These are phyloP conservation scores for Rhizomys pruinosus DNA, from an alignment of 2,113 vertebrate genomes.

Conservation along the genomic window DNA sequence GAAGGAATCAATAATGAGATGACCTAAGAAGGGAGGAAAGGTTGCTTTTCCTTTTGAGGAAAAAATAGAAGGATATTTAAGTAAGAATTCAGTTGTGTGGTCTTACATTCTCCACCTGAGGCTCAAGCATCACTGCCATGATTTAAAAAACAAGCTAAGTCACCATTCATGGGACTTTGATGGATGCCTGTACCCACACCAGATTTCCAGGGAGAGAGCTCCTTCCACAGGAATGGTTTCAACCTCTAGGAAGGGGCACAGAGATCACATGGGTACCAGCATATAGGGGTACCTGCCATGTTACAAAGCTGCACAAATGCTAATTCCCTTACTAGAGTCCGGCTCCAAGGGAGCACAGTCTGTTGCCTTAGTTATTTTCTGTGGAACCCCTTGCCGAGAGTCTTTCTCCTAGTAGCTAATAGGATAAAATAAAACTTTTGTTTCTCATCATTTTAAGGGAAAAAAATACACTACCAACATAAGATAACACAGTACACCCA, in stretches of 20 bases:
- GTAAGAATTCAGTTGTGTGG: not conserved
- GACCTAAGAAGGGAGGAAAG: not conserved
- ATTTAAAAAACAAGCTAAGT: no score
- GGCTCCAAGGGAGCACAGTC: not conserved
- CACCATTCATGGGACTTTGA: not conserved
- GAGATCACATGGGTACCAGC: not conserved
- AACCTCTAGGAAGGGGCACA: not conserved
- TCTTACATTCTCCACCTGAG: not conserved
- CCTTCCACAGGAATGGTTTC: not conserved
- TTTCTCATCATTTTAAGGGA: not conserved
- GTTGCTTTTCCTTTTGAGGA: not conserved
- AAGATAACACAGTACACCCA: not conserved
- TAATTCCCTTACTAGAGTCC: not conserved
- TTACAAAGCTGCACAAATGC: accelerated
- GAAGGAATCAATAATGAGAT: accelerated
- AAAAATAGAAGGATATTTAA: not conserved
- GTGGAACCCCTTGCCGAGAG: not conserved
- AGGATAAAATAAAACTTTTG: not conserved
- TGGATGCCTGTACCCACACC: not conserved
- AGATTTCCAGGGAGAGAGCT: not conserved
- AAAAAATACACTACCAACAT: not conserved
- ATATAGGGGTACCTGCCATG: not conserved
- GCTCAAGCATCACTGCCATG: not conserved
- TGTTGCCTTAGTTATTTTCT: not conserved
- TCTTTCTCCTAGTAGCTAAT: not conserved